Evolutionary conservation across 2,888 invertebrate species (phyloP).

Genomic region (Pedicia rivosa): DNA sequence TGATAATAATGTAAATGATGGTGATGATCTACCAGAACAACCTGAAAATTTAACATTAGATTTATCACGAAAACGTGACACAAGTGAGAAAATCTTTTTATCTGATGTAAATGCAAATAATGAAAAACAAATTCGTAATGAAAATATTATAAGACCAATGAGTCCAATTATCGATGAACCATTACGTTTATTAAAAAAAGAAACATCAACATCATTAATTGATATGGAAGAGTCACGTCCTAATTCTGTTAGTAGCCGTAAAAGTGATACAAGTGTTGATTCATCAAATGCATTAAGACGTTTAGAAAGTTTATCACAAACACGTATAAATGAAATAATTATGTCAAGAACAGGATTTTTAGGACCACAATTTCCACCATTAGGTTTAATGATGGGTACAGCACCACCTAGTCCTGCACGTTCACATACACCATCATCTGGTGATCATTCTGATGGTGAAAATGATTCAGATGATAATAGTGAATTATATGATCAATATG

Average conservation of each 20-base stretch:
- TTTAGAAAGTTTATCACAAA: slow-evolving; percentile 64
- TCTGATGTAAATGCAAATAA: too few species aligned
- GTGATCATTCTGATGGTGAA: slow-evolving; percentile 36
- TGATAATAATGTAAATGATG: neutral
- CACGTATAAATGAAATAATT: slow-evolving; percentile 46
- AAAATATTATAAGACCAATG: too few species aligned
- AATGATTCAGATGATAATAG: slow-evolving; percentile 41
- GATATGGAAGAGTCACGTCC: neutral
- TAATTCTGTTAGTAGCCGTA: neutral
- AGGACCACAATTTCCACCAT: slow-evolving; percentile 28
- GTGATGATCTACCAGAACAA: slow-evolving; percentile 8
- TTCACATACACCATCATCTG: slow-evolving; percentile 43
- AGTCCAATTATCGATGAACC: slow-evolving; percentile 1
- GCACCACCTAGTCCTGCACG: slow-evolving; percentile 39
- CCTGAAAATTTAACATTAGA: slow-evolving; percentile 13
- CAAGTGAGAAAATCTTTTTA: too few species aligned
- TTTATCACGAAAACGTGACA: slow-evolving; percentile 12
- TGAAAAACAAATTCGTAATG: too few species aligned
- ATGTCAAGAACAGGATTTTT: slow-evolving; percentile 26
- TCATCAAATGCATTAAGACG: slow-evolving; percentile 52
- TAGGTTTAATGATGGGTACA: slow-evolving; percentile 33
- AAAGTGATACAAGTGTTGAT: neutral
- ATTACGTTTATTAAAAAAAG: neutral
- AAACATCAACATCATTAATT: neutral
- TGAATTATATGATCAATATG: slow-evolving; percentile 42